A percentile compares a stretch with the other conserved stretches of the same genome.
Conservation (phyloP, 2,888 invertebrate genomes). For the Pelosia muscerda region DNA sequence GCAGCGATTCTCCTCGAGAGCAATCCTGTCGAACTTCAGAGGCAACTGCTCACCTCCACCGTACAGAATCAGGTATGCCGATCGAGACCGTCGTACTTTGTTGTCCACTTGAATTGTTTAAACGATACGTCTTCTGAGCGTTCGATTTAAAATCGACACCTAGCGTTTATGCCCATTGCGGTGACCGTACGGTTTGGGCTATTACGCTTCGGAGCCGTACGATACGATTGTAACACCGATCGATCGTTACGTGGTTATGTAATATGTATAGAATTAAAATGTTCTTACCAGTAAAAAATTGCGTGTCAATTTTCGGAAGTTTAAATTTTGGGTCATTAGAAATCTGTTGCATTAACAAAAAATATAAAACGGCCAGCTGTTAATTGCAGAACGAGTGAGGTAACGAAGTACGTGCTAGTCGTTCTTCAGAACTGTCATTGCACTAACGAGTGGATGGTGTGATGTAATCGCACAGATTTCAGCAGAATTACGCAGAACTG, state of each 20-base stretch:
- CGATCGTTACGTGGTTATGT: conserved; percentile 24
- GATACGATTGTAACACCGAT: background rate
- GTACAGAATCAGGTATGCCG: conserved; percentile 93
- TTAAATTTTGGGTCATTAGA: conserved; percentile 41
- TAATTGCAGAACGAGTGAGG: conserved; percentile 65
- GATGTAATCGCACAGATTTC: conserved; percentile 74
- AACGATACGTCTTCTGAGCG: background rate
- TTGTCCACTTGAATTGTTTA: background rate
- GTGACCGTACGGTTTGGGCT: background rate
- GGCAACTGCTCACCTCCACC: conserved; percentile 93
- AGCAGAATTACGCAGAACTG: conserved; percentile 76
- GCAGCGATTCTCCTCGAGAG: conserved; percentile 94
- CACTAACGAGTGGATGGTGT: conserved; percentile 66
- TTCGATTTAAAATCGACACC: background rate
- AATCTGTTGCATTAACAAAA: conserved; percentile 51
- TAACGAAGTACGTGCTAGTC: conserved; percentile 67
- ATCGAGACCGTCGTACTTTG: background rate
- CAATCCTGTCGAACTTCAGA: conserved; percentile 93
- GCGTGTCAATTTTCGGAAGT: conserved; percentile 34
- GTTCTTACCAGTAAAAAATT: conserved; percentile 26
- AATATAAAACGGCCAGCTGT: conserved; percentile 55
- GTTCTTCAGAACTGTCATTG: conserved; percentile 59
- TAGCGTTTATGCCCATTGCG: background rate
- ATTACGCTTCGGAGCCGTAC: background rate
- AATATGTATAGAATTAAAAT: conserved; percentile 22